Evolutionary conservation across 2,888 invertebrate genomes (phyloP).

Genomic region (Adelphocoris suturalis): DNA sequence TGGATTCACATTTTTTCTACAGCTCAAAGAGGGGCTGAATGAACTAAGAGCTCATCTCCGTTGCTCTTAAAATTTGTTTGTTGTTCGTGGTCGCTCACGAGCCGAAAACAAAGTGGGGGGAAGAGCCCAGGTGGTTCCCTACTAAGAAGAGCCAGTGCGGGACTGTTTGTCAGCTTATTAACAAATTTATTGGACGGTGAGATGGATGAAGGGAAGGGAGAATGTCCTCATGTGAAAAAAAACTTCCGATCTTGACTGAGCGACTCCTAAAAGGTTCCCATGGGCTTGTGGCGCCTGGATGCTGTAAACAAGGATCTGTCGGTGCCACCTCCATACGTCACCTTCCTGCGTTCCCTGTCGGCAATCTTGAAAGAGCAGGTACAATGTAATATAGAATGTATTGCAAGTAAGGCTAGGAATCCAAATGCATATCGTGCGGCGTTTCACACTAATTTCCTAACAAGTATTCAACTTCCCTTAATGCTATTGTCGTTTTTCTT

Average conservation of each 20-base stretch:
- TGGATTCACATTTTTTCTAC: neutral
- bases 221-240: neutral
- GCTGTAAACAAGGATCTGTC: conserved; percentile 46
- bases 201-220: neutral
- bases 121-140: neutral
- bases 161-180: conserved; percentile 19
- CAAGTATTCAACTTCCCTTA: too few species aligned
- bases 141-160: neutral
- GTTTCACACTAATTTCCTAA: too few species aligned
- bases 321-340: conserved; percentile 13
- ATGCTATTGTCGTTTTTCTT: too few species aligned
- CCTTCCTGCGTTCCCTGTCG: neutral
- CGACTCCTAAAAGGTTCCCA: conserved; percentile 55
- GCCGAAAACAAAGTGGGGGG: neutral
- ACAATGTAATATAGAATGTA: too few species aligned
- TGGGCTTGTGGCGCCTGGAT: conserved; percentile 36
- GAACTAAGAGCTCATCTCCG: conserved; percentile 8
- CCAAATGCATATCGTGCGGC: too few species aligned
- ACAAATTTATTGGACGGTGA: conserved; percentile 22
- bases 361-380: too few species aligned
- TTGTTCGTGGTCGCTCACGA: conserved; percentile 30
- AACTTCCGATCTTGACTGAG: neutral
- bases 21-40: neutral
- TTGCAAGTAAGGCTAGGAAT: too few species aligned
- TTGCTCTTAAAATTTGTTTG: neutral